Percentiles rank a stretch among this genome's conserved stretches.
phyloP scores from a whole-genome alignment of 2,797 vertebrate species.

The Sparidentex hasta region DNA sequence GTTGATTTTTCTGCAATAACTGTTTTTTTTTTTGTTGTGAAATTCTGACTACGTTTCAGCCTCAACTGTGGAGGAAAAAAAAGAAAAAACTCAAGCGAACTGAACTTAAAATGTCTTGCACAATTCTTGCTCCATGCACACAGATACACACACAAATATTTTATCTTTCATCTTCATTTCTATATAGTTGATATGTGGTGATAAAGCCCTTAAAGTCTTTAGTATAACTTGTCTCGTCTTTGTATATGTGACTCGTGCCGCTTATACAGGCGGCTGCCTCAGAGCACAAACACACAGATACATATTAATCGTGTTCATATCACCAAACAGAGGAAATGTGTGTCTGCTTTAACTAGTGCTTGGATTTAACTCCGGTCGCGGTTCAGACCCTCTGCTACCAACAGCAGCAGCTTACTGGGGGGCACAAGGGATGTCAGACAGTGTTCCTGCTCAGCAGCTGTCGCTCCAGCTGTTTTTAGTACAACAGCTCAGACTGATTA shows the following conservation, averaged over 20 bases:
- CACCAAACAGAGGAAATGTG: background rate
- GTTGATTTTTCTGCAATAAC: no score
- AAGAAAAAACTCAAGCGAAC: no score
- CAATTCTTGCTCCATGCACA: no score
- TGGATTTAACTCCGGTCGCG: constrained; percentile 10
- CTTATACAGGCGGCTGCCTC: background rate
- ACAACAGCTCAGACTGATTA: constrained; percentile 62
- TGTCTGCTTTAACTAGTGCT: constrained; percentile 17
- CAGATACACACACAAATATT: no score
- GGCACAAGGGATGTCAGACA: constrained; percentile 55
- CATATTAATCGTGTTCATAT: constrained; percentile 9
- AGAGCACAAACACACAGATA: background rate
- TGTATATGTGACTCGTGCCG: background rate
- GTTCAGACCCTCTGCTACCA: constrained; percentile 13
- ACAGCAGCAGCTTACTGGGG: constrained; percentile 64
- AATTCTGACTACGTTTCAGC: no score
- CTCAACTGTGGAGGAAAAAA: no score
- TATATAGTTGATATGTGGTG: no score
- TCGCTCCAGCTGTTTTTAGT: constrained; percentile 76
- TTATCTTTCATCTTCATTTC: no score
- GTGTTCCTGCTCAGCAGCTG: constrained; percentile 68
- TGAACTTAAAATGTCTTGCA: no score
- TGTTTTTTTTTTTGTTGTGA: no score
- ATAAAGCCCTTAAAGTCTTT: no score
- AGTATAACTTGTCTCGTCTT: background rate